Percentiles rank a stretch among this genome's conserved stretches.
Conservation (phyloP, 1,140 invertebrate species). For the Teleogryllus occipitalis region DNA sequence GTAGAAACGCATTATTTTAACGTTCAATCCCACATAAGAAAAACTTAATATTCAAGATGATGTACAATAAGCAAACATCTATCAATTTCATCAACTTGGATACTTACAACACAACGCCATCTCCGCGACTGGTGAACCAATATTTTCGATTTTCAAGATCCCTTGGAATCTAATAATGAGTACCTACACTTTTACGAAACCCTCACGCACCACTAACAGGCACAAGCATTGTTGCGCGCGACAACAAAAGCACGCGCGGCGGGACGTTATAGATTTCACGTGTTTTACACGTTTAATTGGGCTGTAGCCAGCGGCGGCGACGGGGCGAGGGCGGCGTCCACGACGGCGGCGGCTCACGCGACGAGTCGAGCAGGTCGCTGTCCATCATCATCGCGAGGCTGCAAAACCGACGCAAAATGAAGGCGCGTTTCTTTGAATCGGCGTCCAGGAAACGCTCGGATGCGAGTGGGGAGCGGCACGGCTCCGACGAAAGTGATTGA, state of each 20-base stretch:
- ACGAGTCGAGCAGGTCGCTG: neutral
- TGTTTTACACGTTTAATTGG: conserved; percentile 1
- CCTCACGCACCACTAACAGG: neutral
- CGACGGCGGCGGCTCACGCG: no score
- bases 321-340: no score
- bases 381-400: neutral
- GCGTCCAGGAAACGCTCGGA: neutral
- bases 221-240: neutral
- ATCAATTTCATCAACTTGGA: no score
- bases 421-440: neutral
- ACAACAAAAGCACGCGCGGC: neutral
- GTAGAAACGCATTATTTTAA: no score
- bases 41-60: no score
- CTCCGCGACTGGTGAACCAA: no score
- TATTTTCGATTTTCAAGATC: no score
- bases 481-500: neutral
- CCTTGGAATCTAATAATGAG: no score
- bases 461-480: neutral
- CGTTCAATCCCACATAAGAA: no score
- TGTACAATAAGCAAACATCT: no score
- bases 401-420: neutral
- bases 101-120: no score
- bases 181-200: no score
- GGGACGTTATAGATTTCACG: neutral
- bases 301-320: neutral